These are phyloP conservation scores for Drosophila pegasa DNA, from an alignment of 2,888 invertebrate species.

Conservation along the genomic window DNA sequence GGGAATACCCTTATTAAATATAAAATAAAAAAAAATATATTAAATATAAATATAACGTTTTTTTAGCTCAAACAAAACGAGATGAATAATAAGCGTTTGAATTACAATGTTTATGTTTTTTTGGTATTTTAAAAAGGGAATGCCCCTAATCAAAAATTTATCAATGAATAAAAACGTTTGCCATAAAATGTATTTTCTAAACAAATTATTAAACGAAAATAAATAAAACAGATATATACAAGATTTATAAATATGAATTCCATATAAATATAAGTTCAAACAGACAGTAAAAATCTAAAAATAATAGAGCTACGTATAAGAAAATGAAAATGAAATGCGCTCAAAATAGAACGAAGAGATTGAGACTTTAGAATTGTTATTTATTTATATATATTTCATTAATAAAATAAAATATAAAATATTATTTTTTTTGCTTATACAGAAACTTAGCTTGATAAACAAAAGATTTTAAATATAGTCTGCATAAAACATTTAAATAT, in stretches of 20 bases:
- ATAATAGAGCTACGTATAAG: neutral
- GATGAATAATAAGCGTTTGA: too few relatives aligned
- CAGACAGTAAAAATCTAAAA: neutral
- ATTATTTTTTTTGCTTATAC: neutral
- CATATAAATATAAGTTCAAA: neutral
- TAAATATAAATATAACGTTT: neutral
- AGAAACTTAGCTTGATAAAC: neutral
- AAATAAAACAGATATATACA: neutral
- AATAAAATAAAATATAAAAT: neutral
- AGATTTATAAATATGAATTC: neutral
- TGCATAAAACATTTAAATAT: neutral
- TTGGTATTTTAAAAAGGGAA: neutral
- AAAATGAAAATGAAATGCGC: neutral
- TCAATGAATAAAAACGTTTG: neutral
- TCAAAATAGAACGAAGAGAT: neutral
- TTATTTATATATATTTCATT: neutral
- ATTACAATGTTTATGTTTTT: too few relatives aligned
- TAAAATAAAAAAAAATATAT: neutral
- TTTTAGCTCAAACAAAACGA: too few relatives aligned
- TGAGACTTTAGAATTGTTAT: neutral
- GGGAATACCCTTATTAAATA: constrained; percentile 7
- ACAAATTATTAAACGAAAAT: neutral
- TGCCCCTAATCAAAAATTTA: neutral
- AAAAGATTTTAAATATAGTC: neutral
- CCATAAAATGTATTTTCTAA: neutral